Base-by-base conservation (phyloP, 2,113 vertebrate species). In the Misgurnus mizolepis region DNA sequence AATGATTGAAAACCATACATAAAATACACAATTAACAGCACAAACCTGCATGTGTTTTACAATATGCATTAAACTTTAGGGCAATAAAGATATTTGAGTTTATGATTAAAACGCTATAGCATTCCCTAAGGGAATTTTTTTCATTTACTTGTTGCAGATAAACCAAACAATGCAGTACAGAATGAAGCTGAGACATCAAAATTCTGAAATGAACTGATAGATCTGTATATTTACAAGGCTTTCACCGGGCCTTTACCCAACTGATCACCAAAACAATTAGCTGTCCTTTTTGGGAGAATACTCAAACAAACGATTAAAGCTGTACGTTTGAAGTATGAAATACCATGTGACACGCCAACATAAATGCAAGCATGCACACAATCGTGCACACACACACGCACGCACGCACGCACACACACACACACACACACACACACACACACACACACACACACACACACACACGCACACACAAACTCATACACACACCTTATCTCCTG, bases 1-100 rank as follows among this genome's bases (percentile, higher is more conserved):
- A 91, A 90, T 94, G 92, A 92, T 93, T 92, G 91, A 92, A 94
- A 96, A 95, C 94, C 94, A 95, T 95, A 96, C 95, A 94, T 95
- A 95, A 95, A 95, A 95, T 94, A 93, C 94, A 93, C 90, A 92
- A 90, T 91, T 90, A 92, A 91, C 90, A 89, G 92, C 86, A 85
- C 90, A 94, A 89, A 93, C 65, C 90, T 85, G 94, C 93, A 93
- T 92, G 68, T 93, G 91, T 93, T 94, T 95, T 93, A 94, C 92
- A 93, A 77, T 78, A 84, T 89, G 90, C 89, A 86, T 85, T 92
- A 89, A 94, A 94, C 92, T 93, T 83, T 94, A 94, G 92, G 92
- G 93, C 93, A 93, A 95, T 90, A 93, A 88, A 93, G 65, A 66
- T 43, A 56, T 66, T 76, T 69, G 77, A 53, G 45, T 66, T 53